These are phyloP conservation scores for Aurelia coerulea DNA, from an alignment of 30 jellyfish, hydroid and myxozoan species.

Conservation along the genomic window DNA sequence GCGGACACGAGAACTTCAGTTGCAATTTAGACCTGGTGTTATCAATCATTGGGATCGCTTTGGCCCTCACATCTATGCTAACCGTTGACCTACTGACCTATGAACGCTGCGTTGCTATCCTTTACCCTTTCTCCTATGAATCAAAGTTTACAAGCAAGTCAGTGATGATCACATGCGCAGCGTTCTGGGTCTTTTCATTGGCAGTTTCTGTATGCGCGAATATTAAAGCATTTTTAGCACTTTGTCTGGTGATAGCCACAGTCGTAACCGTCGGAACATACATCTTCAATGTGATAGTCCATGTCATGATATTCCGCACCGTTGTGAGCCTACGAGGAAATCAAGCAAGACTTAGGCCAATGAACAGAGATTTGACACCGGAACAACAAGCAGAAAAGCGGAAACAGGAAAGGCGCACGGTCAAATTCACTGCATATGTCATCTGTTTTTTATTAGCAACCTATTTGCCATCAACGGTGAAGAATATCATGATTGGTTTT, in stretches of 20 bases:
- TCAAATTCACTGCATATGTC: slow-evolving; percentile 38
- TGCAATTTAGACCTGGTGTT: not conserved
- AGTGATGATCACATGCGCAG: slow-evolving; percentile 8
- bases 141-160: slow-evolving; percentile 27
- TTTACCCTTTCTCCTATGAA: slow-evolving; percentile 24
- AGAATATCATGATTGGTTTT: not conserved
- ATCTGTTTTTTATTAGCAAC: slow-evolving; percentile 32
- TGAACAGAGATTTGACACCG: slow-evolving; percentile 6
- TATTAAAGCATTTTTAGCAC: not conserved
- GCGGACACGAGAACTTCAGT: not conserved
- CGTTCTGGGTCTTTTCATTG: slow-evolving; percentile 15
- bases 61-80: slow-evolving; percentile 47
- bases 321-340: slow-evolving; percentile 4
- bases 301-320: slow-evolving; percentile 24
- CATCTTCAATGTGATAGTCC: slow-evolving; percentile 50
- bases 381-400: slow-evolving; percentile 23
- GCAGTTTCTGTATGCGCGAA: not conserved
- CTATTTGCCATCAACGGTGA: slow-evolving; percentile 34
- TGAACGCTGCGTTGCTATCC: slow-evolving; percentile 55
- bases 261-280: slow-evolving; percentile 32
- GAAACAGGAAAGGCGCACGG: slow-evolving; percentile 35
- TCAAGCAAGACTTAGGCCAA: slow-evolving; percentile 4
- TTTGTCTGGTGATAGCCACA: slow-evolving; percentile 19
- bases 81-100: slow-evolving; percentile 39
- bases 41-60: slow-evolving; percentile 36